Conservation (phyloP, 1,140 invertebrate genomes). For the Heliconius eleuchia region DNA sequence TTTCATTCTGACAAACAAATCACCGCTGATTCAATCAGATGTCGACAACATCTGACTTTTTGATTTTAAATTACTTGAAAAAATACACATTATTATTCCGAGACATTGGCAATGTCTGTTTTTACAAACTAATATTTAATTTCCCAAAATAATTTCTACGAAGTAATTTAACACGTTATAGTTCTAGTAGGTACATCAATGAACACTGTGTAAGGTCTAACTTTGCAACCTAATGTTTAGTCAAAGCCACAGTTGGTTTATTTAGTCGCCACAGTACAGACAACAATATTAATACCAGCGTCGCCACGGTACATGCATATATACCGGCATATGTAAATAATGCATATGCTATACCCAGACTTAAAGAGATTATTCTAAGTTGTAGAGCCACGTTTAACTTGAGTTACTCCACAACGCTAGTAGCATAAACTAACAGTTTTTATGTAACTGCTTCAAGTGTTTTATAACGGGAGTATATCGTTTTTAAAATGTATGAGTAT, state of each 20-base stretch:
- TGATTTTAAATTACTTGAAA: slow-evolving; percentile 3
- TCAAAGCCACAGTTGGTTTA: slow-evolving; percentile 15
- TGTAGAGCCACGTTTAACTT: neutral
- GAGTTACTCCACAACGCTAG: neutral
- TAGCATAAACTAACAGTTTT: neutral
- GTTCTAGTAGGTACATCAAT: neutral
- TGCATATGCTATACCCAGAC: slow-evolving; percentile 14
- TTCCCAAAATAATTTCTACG: too few relatives aligned
- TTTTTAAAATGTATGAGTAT: too few relatives aligned
- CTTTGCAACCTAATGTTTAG: slow-evolving; percentile 20
- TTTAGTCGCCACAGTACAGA: slow-evolving; percentile 9
- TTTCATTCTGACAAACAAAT: slow-evolving; percentile 59
- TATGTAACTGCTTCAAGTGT: neutral
- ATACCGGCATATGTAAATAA: neutral
- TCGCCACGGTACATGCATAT: neutral
- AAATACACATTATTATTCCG: neutral
- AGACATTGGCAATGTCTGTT: neutral
- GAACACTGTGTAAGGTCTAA: neutral
- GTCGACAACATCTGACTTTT: neutral
- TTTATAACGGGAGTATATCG: too few relatives aligned
- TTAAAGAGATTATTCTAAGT: slow-evolving; percentile 8
- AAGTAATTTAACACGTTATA: too few relatives aligned
- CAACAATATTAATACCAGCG: slow-evolving; percentile 2
- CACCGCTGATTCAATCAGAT: slow-evolving; percentile 24
- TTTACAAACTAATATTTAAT: too few relatives aligned